Base-by-base conservation (phyloP, 2,888 invertebrate species). In the Phyllotreta striolata region DNA sequence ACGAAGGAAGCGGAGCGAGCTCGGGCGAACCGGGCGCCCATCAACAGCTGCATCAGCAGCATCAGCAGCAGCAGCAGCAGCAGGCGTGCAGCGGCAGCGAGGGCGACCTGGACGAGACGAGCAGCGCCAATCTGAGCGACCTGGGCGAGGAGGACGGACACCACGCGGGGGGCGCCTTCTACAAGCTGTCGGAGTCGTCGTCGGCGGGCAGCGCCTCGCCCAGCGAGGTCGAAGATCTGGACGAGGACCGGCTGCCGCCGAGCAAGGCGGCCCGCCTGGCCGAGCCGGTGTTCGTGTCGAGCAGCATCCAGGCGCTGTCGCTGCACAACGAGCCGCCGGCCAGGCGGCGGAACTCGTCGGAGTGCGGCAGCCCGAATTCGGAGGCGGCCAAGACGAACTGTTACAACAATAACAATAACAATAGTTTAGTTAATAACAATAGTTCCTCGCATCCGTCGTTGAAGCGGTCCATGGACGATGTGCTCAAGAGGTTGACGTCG, bases 391-490 rank as follows among this genome's bases (percentile, higher is more conserved):
- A 87, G 74, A 83, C 80, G 74, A 82, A 82, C 64, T 84, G 87
- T 78, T 87, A 87, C 73, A 75, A 75, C 66, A 75, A 74, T 67
- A 84, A 87, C 68, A 85, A 87, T 77, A 89, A 88, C 78, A 87
- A 85, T 81, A 87, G 86, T 77, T 81, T 88, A 79, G 82, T 85
- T 77, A 88, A 88, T 77, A 88, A 87, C 73, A 88, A 88, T 77
- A 79, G 83, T 83, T 81, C 82, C 70, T 84, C 82, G 70, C 86
- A 85, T 63, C 87, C 87, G 66, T 85, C 87, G 66, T 85, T 87
- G 73, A 91, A 91, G 83, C 85, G 91, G 81, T 91, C 93, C 66
- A 95, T 95, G 95, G 95, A 95, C 84, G 93, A 95, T 84, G 95
- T 95, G 47, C 85, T 94, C 58, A 92, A 93, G 82, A 87, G 92